Evolutionary conservation across 1,140 invertebrate species (phyloP).

Genomic region (Drosophila guanche): DNA sequence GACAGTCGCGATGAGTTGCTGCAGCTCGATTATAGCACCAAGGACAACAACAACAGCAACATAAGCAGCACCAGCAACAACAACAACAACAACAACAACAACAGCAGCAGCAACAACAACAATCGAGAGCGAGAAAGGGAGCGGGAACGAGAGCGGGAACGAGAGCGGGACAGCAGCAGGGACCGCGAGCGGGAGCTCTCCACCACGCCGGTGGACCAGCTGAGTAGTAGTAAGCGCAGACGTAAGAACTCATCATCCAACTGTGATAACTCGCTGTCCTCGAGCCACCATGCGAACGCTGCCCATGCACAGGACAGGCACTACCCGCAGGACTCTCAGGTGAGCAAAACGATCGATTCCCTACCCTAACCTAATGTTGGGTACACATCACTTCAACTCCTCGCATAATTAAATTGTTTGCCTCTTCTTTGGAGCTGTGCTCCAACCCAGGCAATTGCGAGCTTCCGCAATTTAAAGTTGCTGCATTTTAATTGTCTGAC

Average conservation of each 20-base stretch:
- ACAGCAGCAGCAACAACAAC: slow-evolving; percentile 61
- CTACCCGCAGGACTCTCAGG: slow-evolving; percentile 88
- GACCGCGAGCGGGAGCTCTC: slow-evolving; percentile 74
- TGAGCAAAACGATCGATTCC: slow-evolving; percentile 59
- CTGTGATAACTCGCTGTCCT: slow-evolving; percentile 87
- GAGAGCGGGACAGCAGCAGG: slow-evolving; percentile 57
- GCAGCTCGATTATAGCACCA: slow-evolving; percentile 82
- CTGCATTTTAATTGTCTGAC: slow-evolving; percentile 44
- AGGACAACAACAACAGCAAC: slow-evolving; percentile 75
- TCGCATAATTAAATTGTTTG: slow-evolving; percentile 35
- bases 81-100: slow-evolving; percentile 44
- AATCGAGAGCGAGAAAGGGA: slow-evolving; percentile 70
- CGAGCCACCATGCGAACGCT: slow-evolving; percentile 85
- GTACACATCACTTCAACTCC: not conserved
- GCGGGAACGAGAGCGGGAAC: slow-evolving; percentile 47
- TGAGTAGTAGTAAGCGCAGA: slow-evolving; percentile 87
- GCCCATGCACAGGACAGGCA: slow-evolving; percentile 84
- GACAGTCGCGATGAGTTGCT: slow-evolving; percentile 81
- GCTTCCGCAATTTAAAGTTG: slow-evolving; percentile 39
- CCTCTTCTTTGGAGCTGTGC: slow-evolving; percentile 3
- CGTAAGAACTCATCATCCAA: slow-evolving; percentile 88
- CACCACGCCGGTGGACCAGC: slow-evolving; percentile 83
- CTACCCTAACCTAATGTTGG: no score
- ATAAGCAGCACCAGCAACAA: slow-evolving; percentile 46
- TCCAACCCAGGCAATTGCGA: slow-evolving; percentile 28